A percentile compares a stretch with the other conserved stretches of the same genome.
Conservation (phyloP, 2,888 invertebrate genomes). For the Erebia epiphron region DNA sequence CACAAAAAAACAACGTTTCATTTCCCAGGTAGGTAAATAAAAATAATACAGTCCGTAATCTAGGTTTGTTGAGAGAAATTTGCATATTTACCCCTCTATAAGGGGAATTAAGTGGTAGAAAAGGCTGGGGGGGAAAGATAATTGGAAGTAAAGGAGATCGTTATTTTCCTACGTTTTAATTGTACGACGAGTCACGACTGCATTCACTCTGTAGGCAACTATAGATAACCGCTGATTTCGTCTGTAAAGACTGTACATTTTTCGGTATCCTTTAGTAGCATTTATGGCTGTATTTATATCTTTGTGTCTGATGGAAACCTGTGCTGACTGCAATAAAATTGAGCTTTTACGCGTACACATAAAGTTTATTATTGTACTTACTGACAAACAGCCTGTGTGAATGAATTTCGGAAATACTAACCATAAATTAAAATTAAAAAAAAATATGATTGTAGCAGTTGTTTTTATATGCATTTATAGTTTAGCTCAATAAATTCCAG, state of each 20-base stretch:
- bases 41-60: conserved; percentile 28
- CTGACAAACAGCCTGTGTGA: too few species aligned
- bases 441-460: too few species aligned
- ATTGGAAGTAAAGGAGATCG: conserved; percentile 35
- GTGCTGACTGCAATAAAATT: too few species aligned
- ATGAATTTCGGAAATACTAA: too few species aligned
- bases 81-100: conserved; percentile 37
- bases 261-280: too few species aligned
- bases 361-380: too few species aligned
- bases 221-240: neutral
- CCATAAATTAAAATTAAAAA: too few species aligned
- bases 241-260: neutral
- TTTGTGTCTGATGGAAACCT: too few species aligned
- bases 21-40: conserved; percentile 28
- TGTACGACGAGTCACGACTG: conserved; percentile 16
- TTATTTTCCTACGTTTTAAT: conserved; percentile 29
- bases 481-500: too few species aligned
- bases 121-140: conserved; percentile 32
- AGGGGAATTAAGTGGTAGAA: conserved; percentile 39
- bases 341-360: too few species aligned
- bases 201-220: conserved; percentile 4
- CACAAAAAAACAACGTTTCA: conserved; percentile 3
- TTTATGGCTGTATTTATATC: too few species aligned
- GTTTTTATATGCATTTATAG: too few species aligned
- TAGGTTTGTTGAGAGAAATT: conserved; percentile 34